These are phyloP conservation scores for Pteronura brasiliensis DNA, from an alignment of 2,113 vertebrate species.

Conservation along the genomic window DNA sequence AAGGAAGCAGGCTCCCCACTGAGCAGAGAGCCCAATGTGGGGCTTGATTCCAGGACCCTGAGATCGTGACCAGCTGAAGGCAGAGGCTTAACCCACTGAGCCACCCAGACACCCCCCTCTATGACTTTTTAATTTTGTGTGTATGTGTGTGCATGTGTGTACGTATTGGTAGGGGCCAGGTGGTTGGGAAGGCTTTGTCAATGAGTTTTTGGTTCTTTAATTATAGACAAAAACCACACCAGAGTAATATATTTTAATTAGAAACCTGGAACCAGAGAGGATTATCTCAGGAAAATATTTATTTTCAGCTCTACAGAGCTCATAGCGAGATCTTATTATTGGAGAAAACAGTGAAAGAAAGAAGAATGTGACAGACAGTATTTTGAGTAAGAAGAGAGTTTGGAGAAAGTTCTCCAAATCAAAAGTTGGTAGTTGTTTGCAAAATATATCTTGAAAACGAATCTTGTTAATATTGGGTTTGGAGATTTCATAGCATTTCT, in stretches of 20 bases:
- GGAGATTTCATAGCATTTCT: conserved; percentile 11
- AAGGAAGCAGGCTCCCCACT: no score
- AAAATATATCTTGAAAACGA: conserved; percentile 31
- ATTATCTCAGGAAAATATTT: neutral
- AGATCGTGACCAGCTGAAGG: no score
- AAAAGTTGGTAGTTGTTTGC: conserved; percentile 3
- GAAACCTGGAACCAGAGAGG: neutral
- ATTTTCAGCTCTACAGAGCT: neutral
- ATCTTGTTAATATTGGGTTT: neutral
- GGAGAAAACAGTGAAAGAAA: neutral
- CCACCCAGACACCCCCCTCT: no score
- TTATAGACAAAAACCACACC: neutral
- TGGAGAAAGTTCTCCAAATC: neutral
- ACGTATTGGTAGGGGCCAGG: neutral
- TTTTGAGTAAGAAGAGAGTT: neutral
- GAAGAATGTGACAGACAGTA: neutral
- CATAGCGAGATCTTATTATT: neutral
- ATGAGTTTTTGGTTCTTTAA: neutral
- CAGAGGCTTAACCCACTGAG: no score
- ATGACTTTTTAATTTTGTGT: neutral
- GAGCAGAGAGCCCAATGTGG: no score
- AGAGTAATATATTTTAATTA: conserved; percentile 17
- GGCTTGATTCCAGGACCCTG: no score
- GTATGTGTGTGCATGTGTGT: neutral
- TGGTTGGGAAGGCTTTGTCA: neutral